Evolutionary conservation across 2,113 vertebrate genomes (phyloP).

Genomic region (Pelodiscus sinensis): DNA sequence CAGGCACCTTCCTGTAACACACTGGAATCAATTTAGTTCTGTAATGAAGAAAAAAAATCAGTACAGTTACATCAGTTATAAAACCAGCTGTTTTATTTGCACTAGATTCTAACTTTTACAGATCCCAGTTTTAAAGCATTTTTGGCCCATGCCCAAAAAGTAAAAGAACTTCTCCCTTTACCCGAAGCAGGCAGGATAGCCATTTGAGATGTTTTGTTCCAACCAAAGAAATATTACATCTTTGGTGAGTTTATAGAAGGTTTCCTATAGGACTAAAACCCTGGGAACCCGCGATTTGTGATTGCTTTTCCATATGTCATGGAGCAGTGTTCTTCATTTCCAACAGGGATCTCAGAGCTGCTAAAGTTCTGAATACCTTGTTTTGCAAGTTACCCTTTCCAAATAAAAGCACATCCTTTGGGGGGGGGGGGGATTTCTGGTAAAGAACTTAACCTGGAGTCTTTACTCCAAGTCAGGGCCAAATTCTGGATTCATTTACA

Average conservation of each 20-base stretch:
- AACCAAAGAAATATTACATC: background rate
- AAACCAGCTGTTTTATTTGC: conserved; percentile 38
- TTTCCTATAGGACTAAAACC: background rate
- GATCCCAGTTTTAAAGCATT: conserved; percentile 42
- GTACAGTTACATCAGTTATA: fast-evolving
- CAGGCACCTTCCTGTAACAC: background rate
- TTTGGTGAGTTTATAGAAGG: background rate
- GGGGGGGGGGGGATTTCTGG: background rate
- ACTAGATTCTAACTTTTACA: conserved; percentile 38
- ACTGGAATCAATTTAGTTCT: background rate
- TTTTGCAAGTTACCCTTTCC: background rate
- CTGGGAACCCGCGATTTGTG: fast-evolving
- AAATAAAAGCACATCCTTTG: conserved; percentile 40
- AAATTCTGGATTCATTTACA: conserved; percentile 63
- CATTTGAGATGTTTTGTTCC: conserved; percentile 53
- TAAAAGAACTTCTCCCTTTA: conserved; percentile 59
- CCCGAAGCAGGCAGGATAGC: conserved; percentile 68
- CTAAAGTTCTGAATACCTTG: background rate
- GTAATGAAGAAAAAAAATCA: background rate
- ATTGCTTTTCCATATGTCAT: fast-evolving
- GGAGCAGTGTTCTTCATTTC: background rate
- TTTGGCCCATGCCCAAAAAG: conserved; percentile 53
- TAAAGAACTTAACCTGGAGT: background rate
- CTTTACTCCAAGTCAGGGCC: conserved; percentile 29
- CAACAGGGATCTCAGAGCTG: background rate